These are phyloP conservation scores for Ylistrum balloti DNA, from an alignment of 1,140 invertebrate genomes.

Conservation along the genomic window DNA sequence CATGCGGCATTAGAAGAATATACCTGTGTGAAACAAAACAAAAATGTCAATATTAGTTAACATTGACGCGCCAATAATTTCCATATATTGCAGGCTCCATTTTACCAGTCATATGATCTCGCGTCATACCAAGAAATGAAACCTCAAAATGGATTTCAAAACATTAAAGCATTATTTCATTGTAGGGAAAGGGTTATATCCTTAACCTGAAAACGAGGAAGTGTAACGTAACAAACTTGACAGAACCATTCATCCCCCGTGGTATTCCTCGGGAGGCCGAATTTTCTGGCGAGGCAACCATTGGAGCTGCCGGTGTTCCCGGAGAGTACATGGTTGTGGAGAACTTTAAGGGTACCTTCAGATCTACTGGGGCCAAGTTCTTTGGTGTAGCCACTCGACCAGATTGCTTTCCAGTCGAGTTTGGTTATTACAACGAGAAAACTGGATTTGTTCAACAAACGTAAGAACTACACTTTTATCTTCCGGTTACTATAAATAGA, in stretches of 20 bases:
- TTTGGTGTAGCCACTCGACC: slow-evolving; percentile 22
- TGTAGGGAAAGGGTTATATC: slow-evolving; percentile 67
- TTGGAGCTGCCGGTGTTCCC: slow-evolving; percentile 70
- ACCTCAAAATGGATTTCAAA: too few relatives aligned
- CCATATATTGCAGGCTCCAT: too few relatives aligned
- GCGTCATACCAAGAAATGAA: too few relatives aligned
- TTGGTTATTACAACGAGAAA: background rate
- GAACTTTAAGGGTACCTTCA: slow-evolving; percentile 53
- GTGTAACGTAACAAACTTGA: slow-evolving; percentile 64
- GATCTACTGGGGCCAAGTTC: background rate
- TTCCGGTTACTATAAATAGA: too few relatives aligned
- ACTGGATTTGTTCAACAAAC: slow-evolving; percentile 34
- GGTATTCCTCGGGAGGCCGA: slow-evolving; percentile 68
- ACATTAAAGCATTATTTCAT: too few relatives aligned
- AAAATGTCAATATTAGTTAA: too few relatives aligned
- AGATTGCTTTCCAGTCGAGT: background rate
- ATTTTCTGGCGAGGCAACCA: slow-evolving; percentile 62
- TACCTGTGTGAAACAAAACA: too few relatives aligned
- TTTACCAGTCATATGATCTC: too few relatives aligned
- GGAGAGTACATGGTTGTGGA: slow-evolving; percentile 60
- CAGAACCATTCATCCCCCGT: slow-evolving; percentile 68
- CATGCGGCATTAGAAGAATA: too few relatives aligned
- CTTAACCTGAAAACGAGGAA: slow-evolving; percentile 65
- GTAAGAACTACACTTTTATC: too few relatives aligned
- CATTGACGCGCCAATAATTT: too few relatives aligned